Percentiles rank a stretch among this genome's conserved stretches.
Evolutionary conservation across 2,113 vertebrate genomes (phyloP).

Genomic region (Crocuta crocuta): DNA sequence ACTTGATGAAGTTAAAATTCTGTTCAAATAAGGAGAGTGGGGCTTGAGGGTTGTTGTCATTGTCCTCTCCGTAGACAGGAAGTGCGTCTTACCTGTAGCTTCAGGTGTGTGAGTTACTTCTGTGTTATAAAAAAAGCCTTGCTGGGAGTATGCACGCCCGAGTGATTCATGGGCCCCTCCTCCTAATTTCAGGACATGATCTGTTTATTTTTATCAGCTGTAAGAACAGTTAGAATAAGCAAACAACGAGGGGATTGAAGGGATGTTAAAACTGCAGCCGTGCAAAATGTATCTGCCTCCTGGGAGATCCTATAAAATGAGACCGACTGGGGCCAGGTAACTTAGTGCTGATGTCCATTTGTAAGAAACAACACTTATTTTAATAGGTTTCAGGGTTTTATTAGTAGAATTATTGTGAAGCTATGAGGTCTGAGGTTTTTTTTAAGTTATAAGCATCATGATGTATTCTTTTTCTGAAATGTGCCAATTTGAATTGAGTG

Average conservation of each 20-base stretch:
- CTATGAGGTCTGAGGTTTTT: not conserved
- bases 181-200: not conserved
- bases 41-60: not conserved
- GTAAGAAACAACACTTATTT: slow-evolving; percentile 43
- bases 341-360: slow-evolving; percentile 11
- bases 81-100: slow-evolving; percentile 26
- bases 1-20: not conserved
- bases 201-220: slow-evolving; percentile 58
- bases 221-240: slow-evolving; percentile 44
- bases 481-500: slow-evolving; percentile 32
- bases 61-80: not conserved
- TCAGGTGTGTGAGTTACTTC: not conserved
- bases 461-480: slow-evolving; percentile 52
- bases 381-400: slow-evolving; percentile 51
- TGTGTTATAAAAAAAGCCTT: not conserved
- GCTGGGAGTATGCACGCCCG: not conserved
- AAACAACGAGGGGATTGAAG: not conserved
- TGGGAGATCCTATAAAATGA: slow-evolving; percentile 36
- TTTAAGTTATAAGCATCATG: slow-evolving; percentile 42
- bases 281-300: slow-evolving; percentile 35
- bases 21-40: not conserved
- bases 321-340: not conserved
- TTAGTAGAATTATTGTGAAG: slow-evolving; percentile 46
- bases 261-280: slow-evolving; percentile 20
- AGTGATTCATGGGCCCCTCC: not conserved